Conservation (phyloP, 2,113 vertebrate species). For the Rafetus swinhoei region DNA sequence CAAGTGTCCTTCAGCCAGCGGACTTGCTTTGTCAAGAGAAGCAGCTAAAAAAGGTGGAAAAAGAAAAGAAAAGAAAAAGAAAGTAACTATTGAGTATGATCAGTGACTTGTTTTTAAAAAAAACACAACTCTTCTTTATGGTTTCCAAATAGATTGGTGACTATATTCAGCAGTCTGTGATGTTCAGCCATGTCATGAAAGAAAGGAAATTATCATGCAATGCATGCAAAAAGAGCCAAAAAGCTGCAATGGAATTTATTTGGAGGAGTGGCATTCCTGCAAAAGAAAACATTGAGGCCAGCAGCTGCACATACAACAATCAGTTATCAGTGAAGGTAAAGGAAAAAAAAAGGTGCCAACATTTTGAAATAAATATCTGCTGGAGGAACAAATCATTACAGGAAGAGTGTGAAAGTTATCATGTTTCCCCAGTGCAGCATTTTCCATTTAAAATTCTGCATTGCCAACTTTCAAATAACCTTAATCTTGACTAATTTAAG, state of each 20-base stretch:
- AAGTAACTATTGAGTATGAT: constrained; percentile 45
- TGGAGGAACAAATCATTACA: constrained; percentile 74
- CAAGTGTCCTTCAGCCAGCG: constrained; percentile 87
- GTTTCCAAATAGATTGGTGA: constrained; percentile 81
- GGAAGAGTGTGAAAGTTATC: constrained; percentile 92
- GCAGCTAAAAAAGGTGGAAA: constrained; percentile 79
- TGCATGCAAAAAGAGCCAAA: constrained; percentile 80
- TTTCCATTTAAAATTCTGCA: constrained; percentile 73
- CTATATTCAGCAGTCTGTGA: constrained; percentile 86
- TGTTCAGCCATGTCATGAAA: constrained; percentile 84
- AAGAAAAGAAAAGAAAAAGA: constrained; percentile 37
- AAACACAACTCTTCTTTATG: constrained; percentile 56
- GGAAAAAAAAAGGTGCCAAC: constrained; percentile 73
- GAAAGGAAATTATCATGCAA: constrained; percentile 83
- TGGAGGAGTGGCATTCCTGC: constrained; percentile 84
- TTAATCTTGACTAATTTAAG: constrained; percentile 42
- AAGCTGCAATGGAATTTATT: constrained; percentile 78
- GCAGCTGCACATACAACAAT: constrained; percentile 77
- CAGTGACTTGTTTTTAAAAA: background rate
- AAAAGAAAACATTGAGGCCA: constrained; percentile 81
- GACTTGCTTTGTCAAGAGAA: constrained; percentile 91
- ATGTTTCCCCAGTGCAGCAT: constrained; percentile 76
- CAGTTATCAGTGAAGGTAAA: constrained; percentile 76
- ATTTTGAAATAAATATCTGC: constrained; percentile 75
- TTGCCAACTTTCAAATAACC: constrained; percentile 66